Base-by-base conservation (phyloP, 1,140 invertebrate genomes). In the Zaprionus vittiger region DNA sequence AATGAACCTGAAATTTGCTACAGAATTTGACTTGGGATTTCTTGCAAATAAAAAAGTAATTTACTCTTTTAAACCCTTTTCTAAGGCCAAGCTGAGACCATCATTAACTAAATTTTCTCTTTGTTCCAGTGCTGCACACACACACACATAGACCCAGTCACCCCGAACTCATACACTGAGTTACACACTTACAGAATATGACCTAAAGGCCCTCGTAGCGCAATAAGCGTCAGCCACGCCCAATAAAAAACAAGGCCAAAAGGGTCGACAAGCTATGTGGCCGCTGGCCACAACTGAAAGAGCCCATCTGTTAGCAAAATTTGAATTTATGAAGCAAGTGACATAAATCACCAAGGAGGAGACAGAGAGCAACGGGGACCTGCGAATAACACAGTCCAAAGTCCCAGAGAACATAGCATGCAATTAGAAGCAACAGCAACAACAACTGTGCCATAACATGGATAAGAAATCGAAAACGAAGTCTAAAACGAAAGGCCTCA, bases 401-500 rank as follows among this genome's bases (percentile, higher is more conserved):
- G 41, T 24, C 5, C 26, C 24, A 47, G 41, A 62, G 31, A 54
- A 52, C 59, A 75, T 71, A 75, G 73, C 60, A 77, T 77, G 74
- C 62, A 77, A 77, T 77, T 77, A 66, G 62, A 52, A 38, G 54
- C 24, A 77, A 61, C 59, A 68, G 63, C 68, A 37, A 52, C 22
- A 76, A 76, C 57, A 73, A 63, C 34, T 62, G 63, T 24, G 63
- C 17, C 24, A 28, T 54, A 79, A 66, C 61, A 82, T 82, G 80
- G 75, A 82, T 62, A 79, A 79, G 62, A 83, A 81, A 80, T 79
- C 69, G 37, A 83, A 83, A 62, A 69, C 63, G 0, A 83, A 82
- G 71, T 79, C 77, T 54, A 83, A 81, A 72, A 80, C 70, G 66
- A 83, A 83, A 81, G 28, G 73, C 67, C 75, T 81, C 2, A 91